Base-by-base conservation (phyloP, 2,888 invertebrate species). In the Salticus scenicus region DNA sequence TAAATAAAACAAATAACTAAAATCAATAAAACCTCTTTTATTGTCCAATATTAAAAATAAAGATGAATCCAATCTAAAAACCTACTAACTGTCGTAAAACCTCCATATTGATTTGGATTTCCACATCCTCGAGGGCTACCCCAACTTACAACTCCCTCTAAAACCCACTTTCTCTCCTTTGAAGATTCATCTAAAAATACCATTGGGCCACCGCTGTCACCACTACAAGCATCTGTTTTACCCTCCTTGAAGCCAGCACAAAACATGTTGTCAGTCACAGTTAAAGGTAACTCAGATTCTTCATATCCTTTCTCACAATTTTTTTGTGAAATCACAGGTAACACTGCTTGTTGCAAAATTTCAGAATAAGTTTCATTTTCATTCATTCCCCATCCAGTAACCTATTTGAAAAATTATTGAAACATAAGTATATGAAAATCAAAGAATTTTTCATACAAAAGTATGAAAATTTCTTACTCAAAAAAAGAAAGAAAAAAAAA, bases 131-230 rank as follows among this genome's bases (percentile, higher is more conserved):
- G 87, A 4, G 89, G 89, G 67, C 88, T 88, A 20, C 89, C 89
- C 89, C 89, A 89, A 37, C 89, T 89, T 20, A 88, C 88, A 1
- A 89, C 78, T 0, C 89, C 89, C 82, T 89, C 89, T 24, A 88
- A 64, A 20, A 87, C 81, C 88, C 89, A 89, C 63, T 78, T 80
- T 27, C 78, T 79, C 17, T 83, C 78, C 12, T 73, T 79, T 7
- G 84, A 80, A 12, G 83, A 72, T 27, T 86, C 87, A 41, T 85
- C 87, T 0, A 84, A 57, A 42, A 89, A 88, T 12, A 89, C 89
- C 74, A 89, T 77, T 0, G 89, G 89, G 10, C 89, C 89, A 2
- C 89, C 89, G 63, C 89, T 89, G 67, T 89, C 89, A 10, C 89
- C 89, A 71, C 73, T 87, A 64, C 89, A 89, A 12, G 88, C 75